A percentile compares a stretch with the other conserved stretches of the same genome.
phyloP scores from a whole-genome alignment of 2,888 invertebrate genomes.

The Drosophila atripex region DNA sequence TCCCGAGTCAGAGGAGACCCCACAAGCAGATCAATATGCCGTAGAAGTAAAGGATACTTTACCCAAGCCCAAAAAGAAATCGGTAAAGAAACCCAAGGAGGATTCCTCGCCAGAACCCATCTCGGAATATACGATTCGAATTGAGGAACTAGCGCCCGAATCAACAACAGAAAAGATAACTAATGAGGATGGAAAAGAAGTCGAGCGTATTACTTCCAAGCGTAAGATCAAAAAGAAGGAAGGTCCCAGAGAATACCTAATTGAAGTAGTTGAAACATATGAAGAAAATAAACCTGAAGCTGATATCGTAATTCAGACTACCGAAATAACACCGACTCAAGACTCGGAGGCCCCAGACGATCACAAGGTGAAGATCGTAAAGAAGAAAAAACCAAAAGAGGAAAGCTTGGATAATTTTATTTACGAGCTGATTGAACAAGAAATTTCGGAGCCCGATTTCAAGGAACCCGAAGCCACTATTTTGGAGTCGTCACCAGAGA shows the following conservation, averaged over 20 bases:
- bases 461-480: slow-evolving; percentile 82
- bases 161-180: slow-evolving; percentile 81
- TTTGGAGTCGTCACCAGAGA: slow-evolving; percentile 71
- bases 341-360: slow-evolving; percentile 34
- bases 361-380: slow-evolving; percentile 66
- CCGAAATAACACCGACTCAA: slow-evolving; percentile 77
- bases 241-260: slow-evolving; percentile 83
- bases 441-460: slow-evolving; percentile 80
- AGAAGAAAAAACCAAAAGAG: slow-evolving; percentile 75
- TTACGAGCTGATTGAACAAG: slow-evolving; percentile 79
- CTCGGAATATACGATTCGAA: slow-evolving; percentile 60
- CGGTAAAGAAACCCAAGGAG: slow-evolving; percentile 55
- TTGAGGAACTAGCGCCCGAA: slow-evolving; percentile 82
- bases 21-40: slow-evolving; percentile 73
- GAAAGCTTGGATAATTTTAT: slow-evolving; percentile 78
- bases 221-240: slow-evolving; percentile 83
- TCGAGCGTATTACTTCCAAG: slow-evolving; percentile 79
- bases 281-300: slow-evolving; percentile 83
- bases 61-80: slow-evolving; percentile 54
- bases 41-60: slow-evolving; percentile 64
- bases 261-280: slow-evolving; percentile 83
- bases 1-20: slow-evolving; percentile 78
- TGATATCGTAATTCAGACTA: slow-evolving; percentile 83
- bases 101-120: slow-evolving; percentile 10
- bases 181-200: slow-evolving; percentile 76